Percentiles rank a stretch among this genome's conserved stretches.
Conservation (phyloP, 2,797 vertebrate species). For the Coilia nasus region DNA sequence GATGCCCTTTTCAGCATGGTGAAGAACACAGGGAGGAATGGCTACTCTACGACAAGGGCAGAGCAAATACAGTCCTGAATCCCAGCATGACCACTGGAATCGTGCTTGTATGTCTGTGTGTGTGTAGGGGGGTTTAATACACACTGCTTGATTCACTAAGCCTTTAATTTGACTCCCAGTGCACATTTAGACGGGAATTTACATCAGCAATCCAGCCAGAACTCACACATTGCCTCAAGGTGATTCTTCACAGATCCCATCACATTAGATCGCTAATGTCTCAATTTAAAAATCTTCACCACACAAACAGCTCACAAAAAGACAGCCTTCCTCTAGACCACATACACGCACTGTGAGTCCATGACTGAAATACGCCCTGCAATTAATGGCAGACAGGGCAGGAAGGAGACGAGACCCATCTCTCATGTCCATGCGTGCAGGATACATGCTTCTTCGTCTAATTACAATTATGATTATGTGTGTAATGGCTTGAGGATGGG, state of each 20-base stretch:
- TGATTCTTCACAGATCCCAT: not conserved
- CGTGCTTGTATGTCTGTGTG: too few species aligned
- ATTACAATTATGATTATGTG: slow-evolving; percentile 50
- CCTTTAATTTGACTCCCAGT: not conserved
- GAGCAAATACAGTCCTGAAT: not conserved
- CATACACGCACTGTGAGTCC: not conserved
- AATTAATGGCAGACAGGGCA: not conserved
- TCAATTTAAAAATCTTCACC: not conserved
- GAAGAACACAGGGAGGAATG: not conserved
- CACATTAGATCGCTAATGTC: not conserved
- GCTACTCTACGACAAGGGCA: not conserved
- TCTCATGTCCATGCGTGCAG: slow-evolving; percentile 16
- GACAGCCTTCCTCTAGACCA: not conserved
- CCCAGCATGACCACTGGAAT: not conserved
- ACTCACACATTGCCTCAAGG: not conserved
- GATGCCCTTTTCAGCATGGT: not conserved
- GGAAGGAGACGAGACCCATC: slow-evolving; percentile 11
- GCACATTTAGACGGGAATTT: not conserved
- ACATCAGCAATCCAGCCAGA: not conserved
- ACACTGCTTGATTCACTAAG: not conserved
- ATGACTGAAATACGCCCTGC: not conserved
- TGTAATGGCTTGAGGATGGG: slow-evolving; percentile 34
- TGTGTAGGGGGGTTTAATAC: too few species aligned
- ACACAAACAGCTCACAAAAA: not conserved
- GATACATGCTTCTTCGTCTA: slow-evolving; percentile 46